Evolutionary conservation across 2,888 invertebrate species (phyloP), one percentile per base, ranked within the genome.

Genomic region (Ferdinandea cuprea): DNA sequence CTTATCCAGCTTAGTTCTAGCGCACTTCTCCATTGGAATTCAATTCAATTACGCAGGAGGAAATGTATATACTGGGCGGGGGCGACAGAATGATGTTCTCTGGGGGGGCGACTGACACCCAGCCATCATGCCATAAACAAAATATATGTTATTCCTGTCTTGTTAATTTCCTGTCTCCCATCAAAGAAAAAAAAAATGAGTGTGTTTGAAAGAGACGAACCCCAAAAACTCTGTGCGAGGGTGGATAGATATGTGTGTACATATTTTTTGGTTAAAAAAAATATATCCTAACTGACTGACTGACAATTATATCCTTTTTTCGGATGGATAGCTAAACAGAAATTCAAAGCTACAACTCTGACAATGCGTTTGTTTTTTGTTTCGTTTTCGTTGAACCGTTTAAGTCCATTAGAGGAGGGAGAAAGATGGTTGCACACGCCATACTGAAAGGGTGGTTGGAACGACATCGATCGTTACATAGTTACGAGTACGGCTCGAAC

Each of bases 261-360:
- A 58, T 73, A 52, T 58, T 69, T 80, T 35, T 59, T 30, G 40
- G 46, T 58, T 30, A 48, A 52, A 59, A 52, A 59, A 59, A 71
- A 71, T 6, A 69, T 42, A 35, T 59, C 59, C 61, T 61, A 68
- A 68, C 78, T 78, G 81, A 81, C 81, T 81, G 68, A 78, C 83
- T 83, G 72, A 83, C 83, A 83, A 83, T 83, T 83, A 83, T 83
- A 73, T 83, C 78, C 78, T 83, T 83, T 83, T 83, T 83, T 52
- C 83, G 83, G 78, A 72, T 83, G 83, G 50, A 63, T 83, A 42
- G 32, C 73, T 72, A 21, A 59, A 54, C 65, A 54, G 58, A 42
- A 65, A 56, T 63, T 25, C 15, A 56, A 71, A 32, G 4, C 13
- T 40, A 25, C 32, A n/a, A 25, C 30, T 7, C 17, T n/a, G 30